A percentile compares a stretch with the other conserved stretches of the same genome.
phyloP scores from a whole-genome alignment of 2,888 invertebrate genomes.

The Melieria picta region DNA sequence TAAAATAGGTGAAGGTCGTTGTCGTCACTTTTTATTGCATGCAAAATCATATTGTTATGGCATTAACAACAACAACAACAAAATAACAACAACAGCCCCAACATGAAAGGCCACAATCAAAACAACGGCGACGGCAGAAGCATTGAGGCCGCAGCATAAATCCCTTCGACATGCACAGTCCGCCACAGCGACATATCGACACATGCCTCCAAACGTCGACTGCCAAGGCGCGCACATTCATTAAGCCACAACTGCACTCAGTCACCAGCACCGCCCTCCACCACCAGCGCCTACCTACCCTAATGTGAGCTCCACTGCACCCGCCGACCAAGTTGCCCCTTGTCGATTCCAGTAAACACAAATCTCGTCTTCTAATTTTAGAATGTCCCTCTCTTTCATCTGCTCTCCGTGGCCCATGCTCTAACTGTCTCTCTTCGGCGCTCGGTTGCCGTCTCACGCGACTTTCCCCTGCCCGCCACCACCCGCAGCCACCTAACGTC shows the following conservation, averaged over 20 bases:
- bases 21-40: conserved; percentile 25
- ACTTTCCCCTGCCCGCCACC: too few relatives aligned
- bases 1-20: conserved; percentile 44
- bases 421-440: too few relatives aligned
- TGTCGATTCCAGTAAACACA: too few relatives aligned
- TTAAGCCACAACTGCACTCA: conserved; percentile 31
- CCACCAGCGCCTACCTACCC: conserved; percentile 1
- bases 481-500: too few relatives aligned
- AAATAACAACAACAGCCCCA: conserved; percentile 35
- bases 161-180: background rate
- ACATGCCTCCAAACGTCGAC: background rate
- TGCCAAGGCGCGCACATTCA: conserved; percentile 22
- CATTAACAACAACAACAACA: conserved; percentile 32
- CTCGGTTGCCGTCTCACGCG: too few relatives aligned
- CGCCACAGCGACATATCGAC: background rate
- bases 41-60: background rate
- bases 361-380: too few relatives aligned
- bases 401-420: too few relatives aligned
- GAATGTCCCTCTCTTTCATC: too few relatives aligned
- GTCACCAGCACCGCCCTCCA: conserved; percentile 7
- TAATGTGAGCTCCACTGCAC: too few relatives aligned
- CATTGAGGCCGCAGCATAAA: conserved; percentile 5
- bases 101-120: conserved; percentile 18
- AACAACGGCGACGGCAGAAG: conserved; percentile 3
- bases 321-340: too few relatives aligned